Conservation (phyloP, 2,113 vertebrate species). For the Leptosomus discolor region DNA sequence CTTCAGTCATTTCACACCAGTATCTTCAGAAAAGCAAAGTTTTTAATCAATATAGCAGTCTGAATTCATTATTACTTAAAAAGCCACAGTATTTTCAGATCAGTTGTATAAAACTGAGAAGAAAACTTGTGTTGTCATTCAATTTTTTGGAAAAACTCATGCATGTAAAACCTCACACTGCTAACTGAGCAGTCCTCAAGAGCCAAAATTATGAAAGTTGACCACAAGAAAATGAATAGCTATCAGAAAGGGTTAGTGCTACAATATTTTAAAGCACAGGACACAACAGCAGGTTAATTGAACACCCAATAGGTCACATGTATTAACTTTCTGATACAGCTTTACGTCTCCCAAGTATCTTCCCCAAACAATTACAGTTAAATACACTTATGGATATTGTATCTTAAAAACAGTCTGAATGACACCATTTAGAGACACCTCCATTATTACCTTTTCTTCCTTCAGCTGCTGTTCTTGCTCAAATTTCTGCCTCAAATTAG, state of each 20-base stretch:
- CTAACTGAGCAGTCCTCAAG: not conserved
- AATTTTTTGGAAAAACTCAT: not conserved
- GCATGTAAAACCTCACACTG: not conserved
- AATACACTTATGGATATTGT: not conserved
- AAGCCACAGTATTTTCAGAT: not conserved
- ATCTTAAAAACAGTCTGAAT: not conserved
- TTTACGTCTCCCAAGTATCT: not conserved
- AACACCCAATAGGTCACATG: not conserved
- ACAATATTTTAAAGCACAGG: not conserved
- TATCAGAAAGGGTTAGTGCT: not conserved
- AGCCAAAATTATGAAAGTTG: not conserved
- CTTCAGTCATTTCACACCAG: not conserved
- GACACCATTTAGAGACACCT: not conserved
- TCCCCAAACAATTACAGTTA: not conserved
- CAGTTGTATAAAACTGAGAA: not conserved
- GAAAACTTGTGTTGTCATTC: not conserved
- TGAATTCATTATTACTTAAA: not conserved
- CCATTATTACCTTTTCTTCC: conserved; percentile 78
- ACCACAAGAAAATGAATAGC: not conserved
- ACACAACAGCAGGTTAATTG: not conserved
- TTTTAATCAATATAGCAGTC: not conserved
- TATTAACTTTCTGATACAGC: not conserved
- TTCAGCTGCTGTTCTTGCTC: conserved; percentile 69
- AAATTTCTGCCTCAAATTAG: conserved; percentile 61
- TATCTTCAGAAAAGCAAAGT: not conserved